Evolutionary conservation across 2,113 vertebrate genomes (phyloP), one percentile per base, ranked within the genome.

Genomic region (Stegostoma tigrinum): DNA sequence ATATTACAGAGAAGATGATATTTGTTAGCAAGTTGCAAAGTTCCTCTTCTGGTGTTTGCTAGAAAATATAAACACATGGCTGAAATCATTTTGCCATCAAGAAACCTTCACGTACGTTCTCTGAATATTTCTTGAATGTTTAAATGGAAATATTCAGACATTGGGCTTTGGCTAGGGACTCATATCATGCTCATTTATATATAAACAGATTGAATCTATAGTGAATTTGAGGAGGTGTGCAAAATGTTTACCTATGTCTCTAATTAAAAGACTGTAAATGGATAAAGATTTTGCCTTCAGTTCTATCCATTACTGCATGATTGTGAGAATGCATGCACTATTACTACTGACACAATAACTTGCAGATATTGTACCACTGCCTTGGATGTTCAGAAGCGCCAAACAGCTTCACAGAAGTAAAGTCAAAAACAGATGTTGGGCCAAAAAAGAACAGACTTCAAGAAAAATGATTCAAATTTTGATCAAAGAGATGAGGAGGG

Each of bases 1-100:
- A 99, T 0, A 98, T 97, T 97, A 99, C 98, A 0, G 98, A 98
- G 97, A 99, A 99, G 95, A 99, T 96, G 90, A 99, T 98, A 96
- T 99, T 99, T 96, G 99, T 99, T 95, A 99, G 97, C n/a, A 99
- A 96, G 97, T 99, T 99, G 97, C 99, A 99, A 95, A 99, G 97
- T 96, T 99, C 99, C 96, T 99, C 99, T 96, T 99, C 99, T 0
- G 98, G 98, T 0, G 98, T 98, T 98, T 99, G 99, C 98, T 99
- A 96, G 96, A 96, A 48, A 64, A 66, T 45, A 34, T n/a, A 68
- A 27, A 66, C 55, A 61, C 55, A 70, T 45, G 45, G 72, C 19
- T 14, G 55, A 95, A 52, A 85, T 87, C 7, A 90, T 75, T 72
- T 38, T 5, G 4, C 17, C 12, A 48, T 72, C 42, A 61, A 38